Base-by-base conservation (phyloP, 1,140 invertebrate species). In the Bilobella aurantiaca region DNA sequence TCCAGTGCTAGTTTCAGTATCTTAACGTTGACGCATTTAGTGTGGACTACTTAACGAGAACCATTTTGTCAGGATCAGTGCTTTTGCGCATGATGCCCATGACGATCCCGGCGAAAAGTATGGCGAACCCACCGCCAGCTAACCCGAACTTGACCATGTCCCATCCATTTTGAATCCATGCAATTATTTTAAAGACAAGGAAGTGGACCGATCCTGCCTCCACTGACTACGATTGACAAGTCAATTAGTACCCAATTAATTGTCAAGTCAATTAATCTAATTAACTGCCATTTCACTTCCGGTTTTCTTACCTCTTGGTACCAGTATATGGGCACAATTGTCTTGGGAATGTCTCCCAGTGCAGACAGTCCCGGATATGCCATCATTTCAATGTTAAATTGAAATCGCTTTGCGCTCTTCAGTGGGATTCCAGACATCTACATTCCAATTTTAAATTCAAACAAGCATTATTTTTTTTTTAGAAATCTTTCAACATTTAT, bases 381-480 rank as follows among this genome's bases (percentile, higher is more conserved):
- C 0, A 30, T 42, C 8, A 70, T 12, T 31, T 73, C 66, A 31
- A 69, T 58, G 0, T 58, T 62, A 27, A 66, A 60, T 49, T 73
- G 71, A 21, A 65, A 42, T 23, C 71, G 23, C 28, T 69, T 70
- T 37, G 57, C 42, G 14, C 28, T 47, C 46, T 67, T 57, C 18
- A 73, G 46, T 3, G 68, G 62, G 25, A 69, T 59, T 62, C 71
- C 71, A 65, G 68, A 61, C 60, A 69, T 28, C 71, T 73, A 62
- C 3, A 66, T 21, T 31, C n/a, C n/a, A n/a, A n/a, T n/a, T n/a
- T n/a, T n/a, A n/a, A n/a, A n/a, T n/a, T n/a, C n/a, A n/a, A n/a
- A n/a, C n/a, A n/a, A n/a, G n/a, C n/a, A n/a, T n/a, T n/a, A n/a
- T n/a, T n/a, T n/a, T n/a, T n/a, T n/a, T n/a, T n/a, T n/a, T n/a